phyloP scores from a whole-genome alignment of 2,113 vertebrate species.

The Eurypyga helias region DNA sequence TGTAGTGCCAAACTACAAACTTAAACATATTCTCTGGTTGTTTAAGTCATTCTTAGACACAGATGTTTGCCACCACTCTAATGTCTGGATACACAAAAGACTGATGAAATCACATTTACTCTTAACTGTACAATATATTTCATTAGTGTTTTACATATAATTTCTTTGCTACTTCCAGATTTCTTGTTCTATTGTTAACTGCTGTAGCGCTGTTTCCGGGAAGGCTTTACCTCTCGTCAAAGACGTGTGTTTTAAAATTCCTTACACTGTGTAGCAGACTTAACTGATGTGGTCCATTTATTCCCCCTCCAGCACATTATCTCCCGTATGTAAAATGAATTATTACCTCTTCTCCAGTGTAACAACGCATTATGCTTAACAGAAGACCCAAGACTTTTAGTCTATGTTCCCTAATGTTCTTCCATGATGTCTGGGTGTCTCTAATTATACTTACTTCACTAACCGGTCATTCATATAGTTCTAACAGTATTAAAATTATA shows the following conservation, averaged over 20 bases:
- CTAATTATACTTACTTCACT: neutral
- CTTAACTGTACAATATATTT: neutral
- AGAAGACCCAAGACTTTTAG: neutral
- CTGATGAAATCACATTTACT: neutral
- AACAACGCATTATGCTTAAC: neutral
- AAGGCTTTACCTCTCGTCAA: neutral
- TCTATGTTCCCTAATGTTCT: neutral
- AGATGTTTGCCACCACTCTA: neutral
- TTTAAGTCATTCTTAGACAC: neutral
- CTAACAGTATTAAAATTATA: neutral
- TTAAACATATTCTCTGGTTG: neutral
- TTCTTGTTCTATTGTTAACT: neutral
- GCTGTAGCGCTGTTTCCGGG: neutral
- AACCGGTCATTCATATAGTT: neutral
- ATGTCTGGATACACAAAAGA: neutral
- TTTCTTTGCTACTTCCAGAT: neutral
- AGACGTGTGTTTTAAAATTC: conserved; percentile 23
- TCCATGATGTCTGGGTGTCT: neutral
- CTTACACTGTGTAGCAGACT: conserved; percentile 2
- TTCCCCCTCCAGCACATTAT: conserved; percentile 45
- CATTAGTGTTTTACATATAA: neutral
- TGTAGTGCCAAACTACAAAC: neutral
- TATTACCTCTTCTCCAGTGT: conserved; percentile 24
- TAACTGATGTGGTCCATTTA: conserved; percentile 53
- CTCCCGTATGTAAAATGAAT: conserved; percentile 51